Percentiles rank a stretch among this genome's conserved stretches.
Evolutionary conservation across 2,113 vertebrate genomes (phyloP).

Genomic region (Plestiodon gilberti): DNA sequence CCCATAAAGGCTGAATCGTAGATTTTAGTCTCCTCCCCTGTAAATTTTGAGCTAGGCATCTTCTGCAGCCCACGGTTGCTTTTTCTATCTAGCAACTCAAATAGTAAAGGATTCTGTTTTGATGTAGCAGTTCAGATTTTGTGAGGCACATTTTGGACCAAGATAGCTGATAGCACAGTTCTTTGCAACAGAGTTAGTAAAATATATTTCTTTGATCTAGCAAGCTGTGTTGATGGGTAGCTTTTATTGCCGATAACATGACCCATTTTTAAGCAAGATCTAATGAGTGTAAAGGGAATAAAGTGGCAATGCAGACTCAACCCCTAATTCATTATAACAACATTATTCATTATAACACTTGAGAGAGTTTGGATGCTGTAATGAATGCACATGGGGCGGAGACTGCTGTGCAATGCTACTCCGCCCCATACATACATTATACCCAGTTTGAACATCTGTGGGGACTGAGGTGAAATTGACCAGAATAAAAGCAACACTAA

Average conservation of each 20-base stretch:
- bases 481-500: not conserved
- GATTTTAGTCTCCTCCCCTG: not conserved
- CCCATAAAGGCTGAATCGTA: not conserved
- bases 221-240: not conserved
- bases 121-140: not conserved
- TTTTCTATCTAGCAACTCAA: not conserved
- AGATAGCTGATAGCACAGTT: not conserved
- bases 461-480: not conserved
- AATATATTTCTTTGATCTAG: not conserved
- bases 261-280: not conserved
- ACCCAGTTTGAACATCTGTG: too few relatives aligned
- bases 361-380: too few relatives aligned
- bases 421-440: too few relatives aligned
- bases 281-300: too few relatives aligned
- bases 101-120: not conserved
- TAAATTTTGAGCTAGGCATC: not conserved
- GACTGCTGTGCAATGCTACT: too few relatives aligned
- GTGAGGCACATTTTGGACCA: not conserved
- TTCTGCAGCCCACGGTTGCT: not conserved
- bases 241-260: not conserved
- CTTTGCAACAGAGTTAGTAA: not conserved
- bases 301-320: too few relatives aligned
- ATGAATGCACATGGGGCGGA: too few relatives aligned
- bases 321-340: too few relatives aligned
- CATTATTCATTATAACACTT: too few relatives aligned